phyloP scores from a whole-genome alignment of 2,113 vertebrate genomes.

The Girardinichthys multiradiatus region DNA sequence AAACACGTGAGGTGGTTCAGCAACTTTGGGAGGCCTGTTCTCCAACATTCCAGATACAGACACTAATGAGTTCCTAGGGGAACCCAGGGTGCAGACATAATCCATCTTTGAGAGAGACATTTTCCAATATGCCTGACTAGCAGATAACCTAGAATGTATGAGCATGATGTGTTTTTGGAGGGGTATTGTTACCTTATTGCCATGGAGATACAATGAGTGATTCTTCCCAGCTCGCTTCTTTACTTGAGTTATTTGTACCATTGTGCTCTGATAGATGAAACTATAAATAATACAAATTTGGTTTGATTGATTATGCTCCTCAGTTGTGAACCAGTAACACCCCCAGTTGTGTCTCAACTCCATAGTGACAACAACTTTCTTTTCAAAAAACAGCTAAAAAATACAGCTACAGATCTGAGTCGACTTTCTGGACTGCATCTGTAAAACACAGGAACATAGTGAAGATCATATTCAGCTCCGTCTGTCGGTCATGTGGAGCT shows the following conservation, averaged over 20 bases:
- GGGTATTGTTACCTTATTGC: constrained; percentile 37
- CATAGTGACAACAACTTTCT: constrained; percentile 23
- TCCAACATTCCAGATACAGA: constrained; percentile 67
- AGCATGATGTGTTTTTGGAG: constrained; percentile 31
- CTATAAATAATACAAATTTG: constrained; percentile 6
- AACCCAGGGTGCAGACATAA: constrained; percentile 52
- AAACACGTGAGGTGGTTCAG: constrained; percentile 65
- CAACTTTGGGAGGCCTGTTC: constrained; percentile 61
- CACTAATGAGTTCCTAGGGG: constrained; percentile 71
- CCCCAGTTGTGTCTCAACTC: neutral
- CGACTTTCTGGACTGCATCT: constrained; percentile 18
- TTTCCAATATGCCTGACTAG: constrained; percentile 45
- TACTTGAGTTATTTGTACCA: constrained; percentile 5
- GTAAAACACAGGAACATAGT: constrained; percentile 9
- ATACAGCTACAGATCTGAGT: constrained; percentile 17
- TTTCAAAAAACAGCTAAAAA: constrained; percentile 10
- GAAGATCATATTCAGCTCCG: constrained; percentile 29
- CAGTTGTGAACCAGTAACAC: neutral
- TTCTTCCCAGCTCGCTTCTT: constrained; percentile 10
- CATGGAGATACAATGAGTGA: constrained; percentile 40
- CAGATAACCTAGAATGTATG: constrained; percentile 54
- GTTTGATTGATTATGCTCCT: neutral
- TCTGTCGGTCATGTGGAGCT: constrained; percentile 31
- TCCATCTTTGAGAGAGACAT: constrained; percentile 60
- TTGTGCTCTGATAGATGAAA: constrained; percentile 13